Percentiles rank a stretch among this genome's conserved stretches.
Evolutionary conservation across 2,113 vertebrate species (phyloP).

Genomic region (Neofelis nebulosa): DNA sequence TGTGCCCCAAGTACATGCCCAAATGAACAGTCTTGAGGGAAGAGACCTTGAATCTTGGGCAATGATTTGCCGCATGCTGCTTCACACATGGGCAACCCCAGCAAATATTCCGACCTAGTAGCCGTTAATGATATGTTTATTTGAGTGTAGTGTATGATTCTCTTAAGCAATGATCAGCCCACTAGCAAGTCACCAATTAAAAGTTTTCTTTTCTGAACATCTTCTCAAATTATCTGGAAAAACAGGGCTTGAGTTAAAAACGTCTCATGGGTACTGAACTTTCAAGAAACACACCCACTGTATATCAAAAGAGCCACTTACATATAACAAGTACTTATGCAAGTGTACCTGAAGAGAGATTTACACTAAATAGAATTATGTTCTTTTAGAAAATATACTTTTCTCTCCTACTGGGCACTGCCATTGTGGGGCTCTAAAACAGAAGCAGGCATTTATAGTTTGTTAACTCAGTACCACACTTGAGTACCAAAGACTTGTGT

Average conservation of each 20-base stretch:
- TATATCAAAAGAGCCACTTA: constrained; percentile 20
- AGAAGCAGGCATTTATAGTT: constrained; percentile 41
- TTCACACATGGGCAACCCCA: background rate
- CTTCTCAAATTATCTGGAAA: background rate
- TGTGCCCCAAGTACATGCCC: background rate
- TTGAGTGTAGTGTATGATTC: background rate
- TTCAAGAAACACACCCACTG: constrained; percentile 28
- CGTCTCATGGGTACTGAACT: background rate
- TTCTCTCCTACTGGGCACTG: constrained; percentile 50
- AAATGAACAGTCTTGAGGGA: background rate
- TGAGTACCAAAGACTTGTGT: background rate
- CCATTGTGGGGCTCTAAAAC: background rate
- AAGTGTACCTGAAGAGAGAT: constrained; percentile 14
- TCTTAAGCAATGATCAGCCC: background rate
- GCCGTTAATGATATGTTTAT: background rate
- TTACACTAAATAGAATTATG: constrained; percentile 26
- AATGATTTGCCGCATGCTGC: background rate
- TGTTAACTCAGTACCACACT: background rate
- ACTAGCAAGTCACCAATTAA: background rate
- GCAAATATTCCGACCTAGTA: background rate
- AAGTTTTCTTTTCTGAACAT: constrained; percentile 50
- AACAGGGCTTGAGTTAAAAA: constrained; percentile 29
- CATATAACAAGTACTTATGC: constrained; percentile 40
- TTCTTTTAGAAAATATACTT: constrained; percentile 10
- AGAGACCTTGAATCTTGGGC: background rate